A percentile compares a stretch with the other conserved stretches of the same genome.
These are phyloP conservation scores for Drosophila takahashii DNA, from an alignment of 1,140 invertebrate species.

Conservation along the genomic window DNA sequence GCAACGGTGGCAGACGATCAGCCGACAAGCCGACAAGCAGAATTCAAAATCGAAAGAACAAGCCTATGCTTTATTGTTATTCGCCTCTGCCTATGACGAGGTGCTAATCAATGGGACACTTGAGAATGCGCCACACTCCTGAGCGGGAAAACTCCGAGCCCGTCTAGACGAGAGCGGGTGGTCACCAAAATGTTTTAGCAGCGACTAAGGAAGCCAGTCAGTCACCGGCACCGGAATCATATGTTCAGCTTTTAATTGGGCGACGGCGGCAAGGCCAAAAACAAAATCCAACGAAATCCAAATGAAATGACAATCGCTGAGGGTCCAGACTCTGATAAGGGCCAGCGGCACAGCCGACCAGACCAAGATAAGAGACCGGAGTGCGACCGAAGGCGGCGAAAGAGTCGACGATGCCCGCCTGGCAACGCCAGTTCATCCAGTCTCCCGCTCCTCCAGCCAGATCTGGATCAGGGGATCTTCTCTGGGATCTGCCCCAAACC, in stretches of 20 bases:
- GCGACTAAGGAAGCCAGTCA: conserved; percentile 7
- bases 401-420: conserved; percentile 20
- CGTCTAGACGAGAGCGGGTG: conserved; percentile 22
- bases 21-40: background rate
- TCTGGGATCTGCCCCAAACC: conserved; percentile 22
- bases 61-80: background rate
- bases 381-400: conserved; percentile 10
- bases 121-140: conserved; percentile 11
- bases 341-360: conserved; percentile 1
- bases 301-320: conserved; percentile 36
- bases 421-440: conserved; percentile 20
- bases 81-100: background rate
- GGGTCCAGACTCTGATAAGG: conserved; percentile 52
- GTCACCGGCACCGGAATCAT: conserved; percentile 18
- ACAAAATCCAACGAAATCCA: conserved; percentile 32
- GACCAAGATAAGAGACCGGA: conserved; percentile 19
- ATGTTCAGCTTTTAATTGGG: conserved; percentile 32
- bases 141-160: conserved; percentile 12
- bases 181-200: conserved; percentile 1
- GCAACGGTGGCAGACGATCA: background rate
- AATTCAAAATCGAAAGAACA: conserved; percentile 4
- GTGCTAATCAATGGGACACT: conserved; percentile 30
- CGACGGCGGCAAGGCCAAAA: conserved; percentile 14
- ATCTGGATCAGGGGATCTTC: background rate
- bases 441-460: background rate